Conservation (phyloP, 2,113 vertebrate genomes). For the Rostratula benghalensis region DNA sequence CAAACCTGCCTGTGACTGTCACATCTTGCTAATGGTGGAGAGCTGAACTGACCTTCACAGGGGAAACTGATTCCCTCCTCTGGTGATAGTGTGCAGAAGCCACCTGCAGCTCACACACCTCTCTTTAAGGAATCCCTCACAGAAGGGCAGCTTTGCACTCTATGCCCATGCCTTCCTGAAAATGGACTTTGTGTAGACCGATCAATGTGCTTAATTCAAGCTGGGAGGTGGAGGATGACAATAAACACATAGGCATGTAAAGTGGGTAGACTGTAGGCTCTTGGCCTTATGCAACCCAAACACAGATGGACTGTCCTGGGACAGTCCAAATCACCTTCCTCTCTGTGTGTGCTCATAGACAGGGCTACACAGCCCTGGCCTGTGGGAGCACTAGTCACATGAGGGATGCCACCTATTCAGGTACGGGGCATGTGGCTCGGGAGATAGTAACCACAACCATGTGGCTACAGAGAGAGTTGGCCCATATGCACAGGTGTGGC, state of each 20-base stretch:
- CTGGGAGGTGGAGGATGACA: not conserved
- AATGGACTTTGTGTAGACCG: not conserved
- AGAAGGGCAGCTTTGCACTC: not conserved
- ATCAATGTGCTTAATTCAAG: not conserved
- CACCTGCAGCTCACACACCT: not conserved
- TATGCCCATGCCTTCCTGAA: not conserved
- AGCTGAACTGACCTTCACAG: not conserved
- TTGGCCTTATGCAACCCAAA: not conserved
- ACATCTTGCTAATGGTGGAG: not conserved
- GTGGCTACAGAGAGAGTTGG: not conserved
- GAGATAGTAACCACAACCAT: not conserved
- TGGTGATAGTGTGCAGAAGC: not conserved
- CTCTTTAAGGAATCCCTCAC: not conserved
- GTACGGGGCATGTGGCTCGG: not conserved
- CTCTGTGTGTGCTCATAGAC: rapidly evolving
- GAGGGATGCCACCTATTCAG: not conserved
- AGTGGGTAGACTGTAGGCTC: not conserved
- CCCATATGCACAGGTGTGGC: not conserved
- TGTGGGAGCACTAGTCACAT: not conserved
- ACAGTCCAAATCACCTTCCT: not conserved
- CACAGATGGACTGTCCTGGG: not conserved
- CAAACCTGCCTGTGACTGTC: not conserved
- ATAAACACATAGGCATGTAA: not conserved
- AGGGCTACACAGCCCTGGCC: not conserved
- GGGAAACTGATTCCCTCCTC: not conserved